Conservation (phyloP, 2,797 vertebrate species). For the Ceryle rudis region DNA sequence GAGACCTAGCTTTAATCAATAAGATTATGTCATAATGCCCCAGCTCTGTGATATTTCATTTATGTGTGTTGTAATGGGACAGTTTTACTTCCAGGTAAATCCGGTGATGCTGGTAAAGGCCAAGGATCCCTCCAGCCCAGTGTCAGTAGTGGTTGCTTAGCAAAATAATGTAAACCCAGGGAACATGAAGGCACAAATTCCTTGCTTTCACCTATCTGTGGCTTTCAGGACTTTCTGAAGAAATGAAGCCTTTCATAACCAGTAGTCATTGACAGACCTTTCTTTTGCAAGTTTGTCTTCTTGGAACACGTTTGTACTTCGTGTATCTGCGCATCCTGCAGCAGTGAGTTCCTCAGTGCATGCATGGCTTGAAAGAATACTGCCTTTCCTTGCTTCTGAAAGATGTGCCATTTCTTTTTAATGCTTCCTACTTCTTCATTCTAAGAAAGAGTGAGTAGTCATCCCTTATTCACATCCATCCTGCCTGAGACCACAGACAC, state of each 20-base stretch:
- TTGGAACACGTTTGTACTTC: neutral
- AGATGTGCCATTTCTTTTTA: neutral
- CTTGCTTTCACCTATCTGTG: neutral
- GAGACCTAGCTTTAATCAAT: neutral
- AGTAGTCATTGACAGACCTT: neutral
- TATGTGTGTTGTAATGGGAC: neutral
- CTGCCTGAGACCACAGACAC: neutral
- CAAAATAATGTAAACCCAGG: neutral
- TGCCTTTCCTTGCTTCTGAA: neutral
- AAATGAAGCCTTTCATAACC: neutral
- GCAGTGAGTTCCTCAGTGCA: neutral
- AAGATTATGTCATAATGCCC: neutral
- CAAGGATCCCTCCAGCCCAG: neutral
- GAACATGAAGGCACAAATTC: neutral
- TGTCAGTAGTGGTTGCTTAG: neutral
- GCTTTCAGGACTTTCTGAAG: neutral
- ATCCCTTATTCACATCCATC: neutral
- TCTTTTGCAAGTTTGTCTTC: neutral
- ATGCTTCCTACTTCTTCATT: neutral
- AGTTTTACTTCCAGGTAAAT: neutral
- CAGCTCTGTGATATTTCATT: neutral
- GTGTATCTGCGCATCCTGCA: neutral
- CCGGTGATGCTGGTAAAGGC: neutral
- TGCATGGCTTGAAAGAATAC: neutral
- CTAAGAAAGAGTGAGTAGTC: neutral